phyloP scores from a whole-genome alignment of 2,113 vertebrate genomes.

The Tachuris rubrigastra region DNA sequence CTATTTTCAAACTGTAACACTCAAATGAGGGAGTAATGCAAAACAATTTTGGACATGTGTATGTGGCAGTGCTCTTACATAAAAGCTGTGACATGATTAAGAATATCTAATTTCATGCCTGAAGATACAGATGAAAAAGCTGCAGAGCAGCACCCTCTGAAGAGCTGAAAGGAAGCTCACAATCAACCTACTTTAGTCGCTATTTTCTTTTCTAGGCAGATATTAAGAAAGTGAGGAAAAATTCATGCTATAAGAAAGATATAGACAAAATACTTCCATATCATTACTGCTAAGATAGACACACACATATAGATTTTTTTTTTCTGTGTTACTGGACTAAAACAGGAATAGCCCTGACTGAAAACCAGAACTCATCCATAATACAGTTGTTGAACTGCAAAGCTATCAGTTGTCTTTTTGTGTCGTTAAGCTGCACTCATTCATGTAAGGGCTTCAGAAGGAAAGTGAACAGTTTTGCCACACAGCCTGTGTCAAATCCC shows the following conservation, averaged over 20 bases:
- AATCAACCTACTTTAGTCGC: neutral
- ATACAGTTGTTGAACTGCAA: neutral
- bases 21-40: neutral
- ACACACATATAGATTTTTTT: neutral
- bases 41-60: neutral
- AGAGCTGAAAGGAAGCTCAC: neutral
- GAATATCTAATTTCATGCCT: neutral
- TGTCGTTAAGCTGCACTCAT: neutral
- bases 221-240: neutral
- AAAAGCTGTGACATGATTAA: neutral
- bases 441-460: neutral
- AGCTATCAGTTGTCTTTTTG: neutral
- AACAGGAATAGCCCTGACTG: neutral
- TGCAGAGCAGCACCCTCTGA: neutral
- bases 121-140: neutral
- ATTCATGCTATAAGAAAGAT: neutral
- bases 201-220: neutral
- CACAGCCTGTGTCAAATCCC: neutral
- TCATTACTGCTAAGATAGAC: neutral
- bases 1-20: neutral
- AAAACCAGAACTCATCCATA: neutral
- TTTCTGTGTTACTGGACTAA: neutral
- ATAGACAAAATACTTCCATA: neutral
- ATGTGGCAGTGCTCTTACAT: neutral
- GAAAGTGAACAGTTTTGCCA: neutral